Percentiles rank a stretch among this genome's conserved stretches.
These are phyloP conservation scores for Brotula barbata DNA, from an alignment of 2,797 vertebrate species.

Conservation along the genomic window DNA sequence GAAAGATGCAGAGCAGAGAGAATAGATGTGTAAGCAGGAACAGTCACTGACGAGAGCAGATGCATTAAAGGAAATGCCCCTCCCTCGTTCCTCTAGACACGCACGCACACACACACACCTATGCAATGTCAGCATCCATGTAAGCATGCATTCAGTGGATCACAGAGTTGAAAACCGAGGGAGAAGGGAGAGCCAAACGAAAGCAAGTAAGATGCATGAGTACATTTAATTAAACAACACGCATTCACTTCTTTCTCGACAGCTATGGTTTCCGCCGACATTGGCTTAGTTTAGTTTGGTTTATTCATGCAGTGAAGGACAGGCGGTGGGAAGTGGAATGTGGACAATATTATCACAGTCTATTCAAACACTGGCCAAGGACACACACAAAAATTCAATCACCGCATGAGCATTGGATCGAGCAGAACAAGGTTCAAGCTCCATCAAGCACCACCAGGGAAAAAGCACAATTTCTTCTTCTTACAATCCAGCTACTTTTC, in stretches of 20 bases:
- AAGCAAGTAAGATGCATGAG: constrained; percentile 17
- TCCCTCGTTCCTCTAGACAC: constrained; percentile 52
- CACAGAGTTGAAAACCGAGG: constrained; percentile 50
- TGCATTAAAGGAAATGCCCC: constrained; percentile 72
- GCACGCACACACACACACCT: constrained; percentile 38
- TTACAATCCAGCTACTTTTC: too few species aligned
- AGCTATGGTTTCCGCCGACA: constrained; percentile 14
- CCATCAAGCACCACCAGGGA: background rate
- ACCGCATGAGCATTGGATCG: constrained; percentile 1
- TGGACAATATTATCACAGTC: background rate
- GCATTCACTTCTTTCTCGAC: constrained; percentile 6
- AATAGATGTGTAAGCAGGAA: constrained; percentile 66
- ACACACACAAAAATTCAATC: background rate
- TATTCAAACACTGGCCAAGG: constrained; percentile 10
- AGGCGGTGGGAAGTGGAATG: too few species aligned
- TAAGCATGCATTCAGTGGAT: constrained; percentile 61
- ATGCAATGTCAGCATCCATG: constrained; percentile 68
- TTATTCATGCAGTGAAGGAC: too few species aligned
- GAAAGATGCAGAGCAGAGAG: constrained; percentile 45
- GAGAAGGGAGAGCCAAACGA: constrained; percentile 18
- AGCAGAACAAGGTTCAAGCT: background rate
- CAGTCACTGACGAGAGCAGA: constrained; percentile 66
- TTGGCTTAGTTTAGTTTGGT: constrained; percentile 13
- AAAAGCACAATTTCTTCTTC: too few species aligned
- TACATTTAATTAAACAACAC: constrained; percentile 27